Evolutionary conservation across 37 sponge, comb jelly and placozoan species (phyloP), one percentile per base, ranked within the genome.

Genomic region (Theonella swinhoei): DNA sequence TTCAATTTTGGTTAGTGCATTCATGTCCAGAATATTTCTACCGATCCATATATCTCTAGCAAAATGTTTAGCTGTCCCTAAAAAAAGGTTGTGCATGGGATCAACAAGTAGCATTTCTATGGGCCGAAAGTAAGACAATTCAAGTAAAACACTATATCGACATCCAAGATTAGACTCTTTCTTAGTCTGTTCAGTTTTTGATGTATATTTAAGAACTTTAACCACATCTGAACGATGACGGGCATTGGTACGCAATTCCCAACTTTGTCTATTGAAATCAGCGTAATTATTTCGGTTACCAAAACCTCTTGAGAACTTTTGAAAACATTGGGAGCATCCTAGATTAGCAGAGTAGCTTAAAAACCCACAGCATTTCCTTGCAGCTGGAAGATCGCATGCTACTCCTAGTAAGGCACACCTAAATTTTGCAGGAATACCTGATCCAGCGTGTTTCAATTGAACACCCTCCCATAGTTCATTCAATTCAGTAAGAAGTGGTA

Each of bases 71-170:
- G 68, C 76, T 32, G 76, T 40, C 19, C 76, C 84, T 25, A 83
- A 61, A 62, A 73, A 82, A 35, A 82, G 37, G 38, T 82, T 82
- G 29, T 82, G 83, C 73, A 82, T 82, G 24, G 74, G 83, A 42
- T 82, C 81, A 22, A 80, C 40, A 31, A 80, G 64, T 35, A 80
- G 33, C 83, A 82, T 72, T 34, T 60, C 39, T 24, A 60, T 29
- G 26, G 83, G 74, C 59, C 68, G 42, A 60, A 82, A 82, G 41
- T 82, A 82, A 28, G 83, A 63, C 38, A 82, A 32, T n/a, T 72
- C 38, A 23, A 80, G 74, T 35, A 82, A 72, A 34, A 17, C 22
- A 30, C 72, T 69, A 62, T 82, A 82, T 22, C 83, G 83, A 60
- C 83, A 82, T n/a, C 74, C 74, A 28, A 82, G 42, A 31, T 75